These are phyloP conservation scores for Pristionchus japonicus DNA, from an alignment of 2,888 invertebrate genomes.

Conservation along the genomic window DNA sequence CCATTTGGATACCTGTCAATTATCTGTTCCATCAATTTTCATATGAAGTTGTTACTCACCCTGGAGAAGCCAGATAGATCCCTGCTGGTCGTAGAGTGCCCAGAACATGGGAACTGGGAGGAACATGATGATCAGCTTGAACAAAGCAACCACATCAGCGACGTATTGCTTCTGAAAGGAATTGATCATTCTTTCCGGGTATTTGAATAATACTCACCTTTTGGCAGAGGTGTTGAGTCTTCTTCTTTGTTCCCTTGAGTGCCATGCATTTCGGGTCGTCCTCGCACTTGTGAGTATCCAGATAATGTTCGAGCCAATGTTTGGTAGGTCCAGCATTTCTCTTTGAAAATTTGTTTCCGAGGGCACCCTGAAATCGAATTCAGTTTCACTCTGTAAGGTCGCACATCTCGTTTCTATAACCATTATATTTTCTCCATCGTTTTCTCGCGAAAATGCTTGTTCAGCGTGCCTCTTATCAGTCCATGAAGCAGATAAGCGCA, in stretches of 20 bases:
- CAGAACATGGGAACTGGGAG: slow-evolving; percentile 89
- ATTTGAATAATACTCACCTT: slow-evolving; percentile 41
- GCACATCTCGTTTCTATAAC: too few relatives aligned
- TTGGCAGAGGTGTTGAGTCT: slow-evolving; percentile 55
- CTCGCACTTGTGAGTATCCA: slow-evolving; percentile 65
- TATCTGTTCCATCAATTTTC: not conserved
- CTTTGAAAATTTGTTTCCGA: slow-evolving; percentile 60
- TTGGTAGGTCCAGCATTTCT: slow-evolving; percentile 53
- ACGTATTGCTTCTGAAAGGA: slow-evolving; percentile 61
- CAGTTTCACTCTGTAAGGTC: not conserved
- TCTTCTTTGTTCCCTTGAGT: slow-evolving; percentile 51
- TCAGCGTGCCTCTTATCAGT: slow-evolving; percentile 4
- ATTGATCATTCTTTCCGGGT: not conserved
- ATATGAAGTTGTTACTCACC: slow-evolving; percentile 78
- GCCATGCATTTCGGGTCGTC: slow-evolving; percentile 60
- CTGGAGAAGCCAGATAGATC: slow-evolving; percentile 92
- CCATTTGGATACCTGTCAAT: slow-evolving; percentile 66
- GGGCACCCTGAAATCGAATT: slow-evolving; percentile 56
- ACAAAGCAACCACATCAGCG: slow-evolving; percentile 67
- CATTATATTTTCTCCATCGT: too few relatives aligned
- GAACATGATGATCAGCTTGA: slow-evolving; percentile 72
- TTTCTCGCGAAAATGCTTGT: not conserved
- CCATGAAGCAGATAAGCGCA: not conserved
- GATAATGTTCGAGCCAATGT: slow-evolving; percentile 70
- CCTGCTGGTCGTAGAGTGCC: slow-evolving; percentile 97